Percentiles rank a stretch among this genome's conserved stretches.
phyloP scores from a whole-genome alignment of 2,888 invertebrate genomes.

The Carpatolechia fugitivella region DNA sequence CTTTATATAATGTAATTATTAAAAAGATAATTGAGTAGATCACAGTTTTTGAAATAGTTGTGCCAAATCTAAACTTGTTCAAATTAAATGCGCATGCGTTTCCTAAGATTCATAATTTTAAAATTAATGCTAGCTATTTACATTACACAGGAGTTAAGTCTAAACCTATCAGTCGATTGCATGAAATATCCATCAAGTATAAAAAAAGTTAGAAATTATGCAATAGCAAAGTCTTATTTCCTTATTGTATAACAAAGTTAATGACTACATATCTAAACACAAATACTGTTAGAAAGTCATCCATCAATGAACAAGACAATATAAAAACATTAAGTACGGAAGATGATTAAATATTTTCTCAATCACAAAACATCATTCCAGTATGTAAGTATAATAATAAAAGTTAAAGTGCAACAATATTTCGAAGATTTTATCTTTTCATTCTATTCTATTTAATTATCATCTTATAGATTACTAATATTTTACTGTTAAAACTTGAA shows the following conservation, averaged over 20 bases:
- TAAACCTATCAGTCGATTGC: conserved; percentile 74
- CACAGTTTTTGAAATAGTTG: conserved; percentile 58
- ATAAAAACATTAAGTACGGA: background rate
- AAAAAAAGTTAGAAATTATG: conserved; percentile 26
- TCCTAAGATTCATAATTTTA: conserved; percentile 26
- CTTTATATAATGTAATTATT: conserved; percentile 12
- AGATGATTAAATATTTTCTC: background rate
- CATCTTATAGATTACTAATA: background rate
- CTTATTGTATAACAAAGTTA: conserved; percentile 13
- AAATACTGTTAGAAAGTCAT: conserved; percentile 14
- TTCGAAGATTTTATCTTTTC: background rate
- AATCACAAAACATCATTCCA: background rate
- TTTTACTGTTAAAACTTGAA: conserved; percentile 2
- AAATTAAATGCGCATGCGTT: conserved; percentile 36
- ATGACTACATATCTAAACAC: conserved; percentile 19
- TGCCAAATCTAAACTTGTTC: conserved; percentile 46
- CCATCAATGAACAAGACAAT: background rate
- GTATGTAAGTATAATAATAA: background rate
- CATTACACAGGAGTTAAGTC: conserved; percentile 45
- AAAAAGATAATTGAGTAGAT: conserved; percentile 37
- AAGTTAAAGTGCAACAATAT: background rate
- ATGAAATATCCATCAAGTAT: conserved; percentile 45
- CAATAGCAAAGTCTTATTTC: conserved; percentile 19
- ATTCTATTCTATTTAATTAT: background rate
- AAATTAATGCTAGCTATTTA: conserved; percentile 42